Conservation (phyloP, 2,888 invertebrate genomes). For the Acronicta psi region DNA sequence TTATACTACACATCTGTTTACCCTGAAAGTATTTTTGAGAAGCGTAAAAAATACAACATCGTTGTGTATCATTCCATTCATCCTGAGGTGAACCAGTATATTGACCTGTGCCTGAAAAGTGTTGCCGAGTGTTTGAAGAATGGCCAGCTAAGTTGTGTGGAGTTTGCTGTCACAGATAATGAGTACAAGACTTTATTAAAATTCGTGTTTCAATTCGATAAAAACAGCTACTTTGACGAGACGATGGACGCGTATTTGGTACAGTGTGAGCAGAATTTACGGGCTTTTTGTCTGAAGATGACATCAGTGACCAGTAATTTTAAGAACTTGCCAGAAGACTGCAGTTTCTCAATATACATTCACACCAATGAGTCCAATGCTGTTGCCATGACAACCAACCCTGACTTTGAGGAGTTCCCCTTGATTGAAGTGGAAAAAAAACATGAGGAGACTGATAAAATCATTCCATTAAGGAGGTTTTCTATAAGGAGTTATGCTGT, state of each 20-base stretch:
- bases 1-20: constrained; percentile 90
- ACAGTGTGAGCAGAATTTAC: constrained; percentile 89
- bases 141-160: constrained; percentile 84
- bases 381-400: constrained; percentile 86
- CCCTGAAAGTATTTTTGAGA: constrained; percentile 90
- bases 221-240: constrained; percentile 66
- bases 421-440: constrained; percentile 73
- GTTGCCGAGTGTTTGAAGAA: constrained; percentile 84
- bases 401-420: constrained; percentile 83
- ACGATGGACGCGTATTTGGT: constrained; percentile 89
- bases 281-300: constrained; percentile 90
- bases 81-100: constrained; percentile 91
- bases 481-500: constrained; percentile 71
- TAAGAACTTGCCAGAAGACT: constrained; percentile 84
- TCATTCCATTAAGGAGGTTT: constrained; percentile 77
- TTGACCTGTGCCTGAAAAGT: constrained; percentile 87
- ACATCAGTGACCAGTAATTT: constrained; percentile 83
- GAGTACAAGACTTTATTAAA: constrained; percentile 67
- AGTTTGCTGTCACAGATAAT: constrained; percentile 82
- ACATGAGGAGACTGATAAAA: constrained; percentile 62
- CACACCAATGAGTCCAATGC: constrained; percentile 90
- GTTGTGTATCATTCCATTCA: constrained; percentile 90
- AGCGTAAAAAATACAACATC: constrained; percentile 90
- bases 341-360: constrained; percentile 90
- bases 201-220: constrained; percentile 78